These are phyloP conservation scores for Drosophila lacertosa DNA, from an alignment of 1,140 invertebrate species.

Conservation along the genomic window DNA sequence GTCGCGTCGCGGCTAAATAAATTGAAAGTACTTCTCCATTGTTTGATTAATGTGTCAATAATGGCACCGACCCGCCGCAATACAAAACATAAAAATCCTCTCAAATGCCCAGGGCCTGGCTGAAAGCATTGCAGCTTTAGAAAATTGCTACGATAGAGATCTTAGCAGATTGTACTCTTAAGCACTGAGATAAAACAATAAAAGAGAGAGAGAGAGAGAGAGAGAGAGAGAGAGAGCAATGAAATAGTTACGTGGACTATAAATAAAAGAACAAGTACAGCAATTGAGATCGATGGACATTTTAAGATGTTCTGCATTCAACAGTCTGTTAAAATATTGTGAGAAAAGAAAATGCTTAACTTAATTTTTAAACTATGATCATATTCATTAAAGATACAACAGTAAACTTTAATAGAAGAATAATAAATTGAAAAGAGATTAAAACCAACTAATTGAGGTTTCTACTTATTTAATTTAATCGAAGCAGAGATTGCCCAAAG, in stretches of 20 bases:
- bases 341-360: too few relatives aligned
- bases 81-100: constrained; percentile 27
- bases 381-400: too few relatives aligned
- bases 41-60: constrained; percentile 82
- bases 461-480: too few relatives aligned
- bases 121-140: constrained; percentile 7
- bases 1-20: constrained; percentile 60
- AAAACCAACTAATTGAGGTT: too few relatives aligned
- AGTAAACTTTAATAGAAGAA: too few relatives aligned
- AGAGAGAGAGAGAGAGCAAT: not conserved
- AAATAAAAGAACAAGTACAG: too few relatives aligned
- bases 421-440: too few relatives aligned
- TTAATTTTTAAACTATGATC: too few relatives aligned
- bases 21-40: constrained; percentile 80
- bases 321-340: too few relatives aligned
- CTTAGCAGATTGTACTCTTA: constrained; percentile 11
- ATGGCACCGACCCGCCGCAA: constrained; percentile 51
- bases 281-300: too few relatives aligned
- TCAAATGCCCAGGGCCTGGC: not conserved
- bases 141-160: constrained; percentile 2
- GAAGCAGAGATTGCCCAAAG: too few relatives aligned
- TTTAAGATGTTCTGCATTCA: too few relatives aligned
- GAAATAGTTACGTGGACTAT: not conserved
- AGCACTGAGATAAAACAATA: not conserved
- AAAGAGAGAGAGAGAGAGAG: not conserved